Conservation (phyloP, 2,113 vertebrate genomes). For the Notothenia coriiceps region DNA sequence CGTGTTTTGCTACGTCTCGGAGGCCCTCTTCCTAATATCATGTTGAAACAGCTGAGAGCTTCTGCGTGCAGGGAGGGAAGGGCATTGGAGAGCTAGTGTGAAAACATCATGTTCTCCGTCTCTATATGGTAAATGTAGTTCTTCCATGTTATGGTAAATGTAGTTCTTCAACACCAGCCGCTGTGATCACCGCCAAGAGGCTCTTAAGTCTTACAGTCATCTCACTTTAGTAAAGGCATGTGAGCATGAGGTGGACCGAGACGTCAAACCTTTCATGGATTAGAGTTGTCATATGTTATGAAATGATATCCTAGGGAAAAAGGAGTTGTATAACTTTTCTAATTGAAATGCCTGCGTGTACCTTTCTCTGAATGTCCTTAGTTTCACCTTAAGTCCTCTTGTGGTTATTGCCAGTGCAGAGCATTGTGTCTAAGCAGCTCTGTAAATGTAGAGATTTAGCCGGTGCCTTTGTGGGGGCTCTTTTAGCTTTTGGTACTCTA, state of each 20-base stretch:
- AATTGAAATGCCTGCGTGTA: slow-evolving; percentile 10
- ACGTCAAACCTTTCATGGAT: slow-evolving; percentile 46
- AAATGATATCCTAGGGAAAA: slow-evolving; percentile 31
- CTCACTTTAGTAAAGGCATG: slow-evolving; percentile 16
- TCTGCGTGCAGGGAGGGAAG: slow-evolving; percentile 8
- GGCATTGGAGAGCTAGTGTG: slow-evolving; percentile 15
- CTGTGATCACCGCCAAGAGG: not conserved
- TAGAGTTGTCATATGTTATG: slow-evolving; percentile 43
- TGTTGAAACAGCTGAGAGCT: slow-evolving; percentile 60
- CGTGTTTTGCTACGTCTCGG: slow-evolving; percentile 20
- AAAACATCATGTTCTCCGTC: slow-evolving; percentile 27
- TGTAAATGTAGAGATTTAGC: slow-evolving; percentile 44
- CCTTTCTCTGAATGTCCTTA: slow-evolving; percentile 38
- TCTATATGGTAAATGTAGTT: slow-evolving; percentile 23
- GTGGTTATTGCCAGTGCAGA: slow-evolving; percentile 40
- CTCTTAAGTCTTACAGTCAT: slow-evolving; percentile 24
- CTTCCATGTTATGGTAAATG: slow-evolving; percentile 26
- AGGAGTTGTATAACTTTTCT: slow-evolving; percentile 13
- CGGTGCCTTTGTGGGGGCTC: slow-evolving; percentile 19
- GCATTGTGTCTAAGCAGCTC: slow-evolving; percentile 42
- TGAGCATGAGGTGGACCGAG: slow-evolving; percentile 19
- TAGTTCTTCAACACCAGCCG: slow-evolving; percentile 15
- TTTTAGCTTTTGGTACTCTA: slow-evolving; percentile 24
- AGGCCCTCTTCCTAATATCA: slow-evolving; percentile 23
- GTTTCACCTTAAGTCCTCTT: slow-evolving; percentile 51